These are phyloP conservation scores for Chloropsis hardwickii DNA, from an alignment of 2,113 vertebrate genomes.

Conservation along the genomic window DNA sequence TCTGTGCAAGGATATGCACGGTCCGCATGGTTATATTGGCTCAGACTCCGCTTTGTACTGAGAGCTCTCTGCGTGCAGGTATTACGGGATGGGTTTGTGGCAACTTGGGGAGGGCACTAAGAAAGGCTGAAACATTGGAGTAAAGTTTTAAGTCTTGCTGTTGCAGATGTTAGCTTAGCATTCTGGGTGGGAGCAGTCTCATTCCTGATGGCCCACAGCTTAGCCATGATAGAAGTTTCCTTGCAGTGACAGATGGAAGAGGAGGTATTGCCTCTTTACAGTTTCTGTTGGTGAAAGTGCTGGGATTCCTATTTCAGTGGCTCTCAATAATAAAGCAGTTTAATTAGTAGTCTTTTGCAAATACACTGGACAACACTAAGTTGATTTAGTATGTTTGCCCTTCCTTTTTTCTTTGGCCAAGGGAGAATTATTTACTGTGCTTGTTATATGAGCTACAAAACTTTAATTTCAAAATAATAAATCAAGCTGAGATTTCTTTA, in stretches of 20 bases:
- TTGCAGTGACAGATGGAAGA: background rate
- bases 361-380: fast-evolving
- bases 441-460: background rate
- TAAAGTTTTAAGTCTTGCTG: background rate
- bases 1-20: background rate
- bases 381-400: background rate
- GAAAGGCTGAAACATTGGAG: fast-evolving
- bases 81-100: fast-evolving
- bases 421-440: background rate
- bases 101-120: background rate
- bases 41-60: fast-evolving
- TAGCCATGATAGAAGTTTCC: background rate
- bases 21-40: fast-evolving
- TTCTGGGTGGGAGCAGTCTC: background rate
- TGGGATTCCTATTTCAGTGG: background rate
- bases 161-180: fast-evolving
- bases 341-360: background rate
- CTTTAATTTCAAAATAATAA: background rate
- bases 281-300: background rate
- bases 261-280: fast-evolving
- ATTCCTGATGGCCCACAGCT: fast-evolving
- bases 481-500: background rate
- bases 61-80: fast-evolving
- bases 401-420: background rate
- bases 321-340: background rate